phyloP scores from a whole-genome alignment of 2,113 vertebrate species.

The Podocnemis expansa region DNA sequence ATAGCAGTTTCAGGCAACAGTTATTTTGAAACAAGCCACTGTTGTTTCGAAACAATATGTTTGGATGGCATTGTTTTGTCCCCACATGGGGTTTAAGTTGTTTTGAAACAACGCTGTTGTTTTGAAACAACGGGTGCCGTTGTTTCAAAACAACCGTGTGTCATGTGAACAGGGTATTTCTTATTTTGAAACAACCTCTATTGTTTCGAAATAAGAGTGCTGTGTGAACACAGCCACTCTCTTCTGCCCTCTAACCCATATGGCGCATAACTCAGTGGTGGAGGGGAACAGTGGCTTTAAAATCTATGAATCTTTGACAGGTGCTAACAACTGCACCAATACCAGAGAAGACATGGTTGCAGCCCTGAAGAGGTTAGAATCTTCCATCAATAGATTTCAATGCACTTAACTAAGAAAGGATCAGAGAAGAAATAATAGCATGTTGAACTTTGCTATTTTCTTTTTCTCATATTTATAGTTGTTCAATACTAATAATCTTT shows the following conservation, averaged over 20 bases:
- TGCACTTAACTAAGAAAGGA: background rate
- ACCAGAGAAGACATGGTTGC: background rate
- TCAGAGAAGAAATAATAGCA: background rate
- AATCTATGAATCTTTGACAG: rapidly evolving
- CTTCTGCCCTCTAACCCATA: background rate
- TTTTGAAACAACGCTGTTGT: no score
- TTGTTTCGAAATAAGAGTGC: no score
- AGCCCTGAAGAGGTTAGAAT: background rate
- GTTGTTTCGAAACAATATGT: no score
- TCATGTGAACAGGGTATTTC: no score
- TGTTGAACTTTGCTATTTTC: background rate
- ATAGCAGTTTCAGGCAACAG: no score
- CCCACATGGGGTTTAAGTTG: no score
- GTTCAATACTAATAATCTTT: background rate
- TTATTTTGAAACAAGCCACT: no score
- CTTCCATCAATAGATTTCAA: background rate
- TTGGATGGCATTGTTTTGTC: no score
- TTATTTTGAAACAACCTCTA: no score
- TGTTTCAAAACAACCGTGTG: no score
- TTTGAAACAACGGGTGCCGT: no score
- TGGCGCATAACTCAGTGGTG: background rate
- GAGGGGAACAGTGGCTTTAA: background rate
- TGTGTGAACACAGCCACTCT: no score
- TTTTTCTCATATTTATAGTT: background rate
- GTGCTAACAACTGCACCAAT: background rate